Evolutionary conservation across 2,113 vertebrate species (phyloP).

Genomic region (Hippocampus barbouri): DNA sequence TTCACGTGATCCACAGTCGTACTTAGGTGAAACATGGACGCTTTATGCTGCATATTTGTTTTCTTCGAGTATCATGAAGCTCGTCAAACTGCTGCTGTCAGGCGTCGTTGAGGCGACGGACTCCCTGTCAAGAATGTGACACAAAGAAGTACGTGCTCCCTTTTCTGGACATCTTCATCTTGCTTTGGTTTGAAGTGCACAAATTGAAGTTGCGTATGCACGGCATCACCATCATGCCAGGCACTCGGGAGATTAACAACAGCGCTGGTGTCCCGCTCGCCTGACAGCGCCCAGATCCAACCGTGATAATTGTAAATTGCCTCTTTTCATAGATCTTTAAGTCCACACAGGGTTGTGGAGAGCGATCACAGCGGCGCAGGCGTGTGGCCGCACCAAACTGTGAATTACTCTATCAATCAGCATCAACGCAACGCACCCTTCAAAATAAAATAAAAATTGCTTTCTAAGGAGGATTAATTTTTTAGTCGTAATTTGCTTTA

Average conservation of each 20-base stretch:
- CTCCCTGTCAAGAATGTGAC: conserved; percentile 12
- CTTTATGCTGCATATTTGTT: neutral
- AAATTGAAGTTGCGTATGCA: conserved; percentile 63
- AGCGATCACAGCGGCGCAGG: conserved; percentile 5
- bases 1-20: no score
- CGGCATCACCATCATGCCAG: conserved; percentile 47
- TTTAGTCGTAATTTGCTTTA: neutral
- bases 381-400: conserved; percentile 26
- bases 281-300: conserved; percentile 51
- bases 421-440: conserved; percentile 17
- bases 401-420: conserved; percentile 48
- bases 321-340: conserved; percentile 58
- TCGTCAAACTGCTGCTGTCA: conserved; percentile 6
- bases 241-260: conserved; percentile 61
- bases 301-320: conserved; percentile 60
- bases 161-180: conserved; percentile 59
- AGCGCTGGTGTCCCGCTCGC: conserved; percentile 16
- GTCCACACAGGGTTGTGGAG: conserved; percentile 21
- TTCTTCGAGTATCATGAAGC: conserved; percentile 14
- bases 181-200: conserved; percentile 46
- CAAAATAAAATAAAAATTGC: conserved; percentile 5
- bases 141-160: conserved; percentile 23
- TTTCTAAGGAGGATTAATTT: neutral
- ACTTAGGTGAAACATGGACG: conserved; percentile 25
- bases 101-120: neutral